phyloP scores from a whole-genome alignment of 1,140 invertebrate species.

The Rhyzopertha dominica region DNA sequence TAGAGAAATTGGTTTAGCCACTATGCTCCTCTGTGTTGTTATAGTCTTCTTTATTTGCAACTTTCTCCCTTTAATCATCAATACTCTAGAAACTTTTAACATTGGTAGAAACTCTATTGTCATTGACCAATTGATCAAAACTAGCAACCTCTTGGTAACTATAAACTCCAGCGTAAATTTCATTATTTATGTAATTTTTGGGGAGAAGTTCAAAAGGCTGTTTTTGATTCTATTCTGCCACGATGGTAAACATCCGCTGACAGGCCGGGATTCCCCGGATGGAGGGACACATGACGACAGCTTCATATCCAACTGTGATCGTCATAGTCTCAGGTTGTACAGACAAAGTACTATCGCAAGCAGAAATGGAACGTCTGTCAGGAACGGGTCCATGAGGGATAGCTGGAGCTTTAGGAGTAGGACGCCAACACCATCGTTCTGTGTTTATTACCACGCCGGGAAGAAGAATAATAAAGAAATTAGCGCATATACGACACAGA shows the following conservation, averaged over 20 bases:
- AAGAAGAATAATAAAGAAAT: slow-evolving; percentile 40
- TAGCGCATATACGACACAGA: slow-evolving; percentile 36
- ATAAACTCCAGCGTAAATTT: slow-evolving; percentile 97
- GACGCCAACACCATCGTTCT: slow-evolving; percentile 55
- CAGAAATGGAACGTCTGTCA: slow-evolving; percentile 45
- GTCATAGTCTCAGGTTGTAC: slow-evolving; percentile 49
- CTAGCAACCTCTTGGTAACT: slow-evolving; percentile 88
- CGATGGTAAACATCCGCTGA: slow-evolving; percentile 50
- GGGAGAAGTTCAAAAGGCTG: slow-evolving; percentile 89
- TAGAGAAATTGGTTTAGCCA: slow-evolving; percentile 83
- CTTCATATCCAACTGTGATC: slow-evolving; percentile 67
- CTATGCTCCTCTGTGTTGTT: slow-evolving; percentile 91
- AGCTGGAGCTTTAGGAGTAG: slow-evolving; percentile 39
- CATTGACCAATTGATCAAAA: slow-evolving; percentile 73
- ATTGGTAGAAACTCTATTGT: slow-evolving; percentile 49
- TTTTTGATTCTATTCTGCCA: slow-evolving; percentile 84
- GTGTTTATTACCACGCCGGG: slow-evolving; percentile 65
- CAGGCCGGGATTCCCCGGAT: slow-evolving; percentile 63
- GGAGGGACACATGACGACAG: slow-evolving; percentile 72
- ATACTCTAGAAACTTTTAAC: slow-evolving; percentile 77
- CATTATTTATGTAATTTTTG: slow-evolving; percentile 95
- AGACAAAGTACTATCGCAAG: slow-evolving; percentile 56
- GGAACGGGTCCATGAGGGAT: slow-evolving; percentile 37
- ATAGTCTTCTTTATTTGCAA: slow-evolving; percentile 94
- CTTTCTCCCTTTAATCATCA: slow-evolving; percentile 82